A percentile compares a stretch with the other conserved stretches of the same genome.
phyloP scores from a whole-genome alignment of 2,113 vertebrate genomes.

The Notothenia rossii region DNA sequence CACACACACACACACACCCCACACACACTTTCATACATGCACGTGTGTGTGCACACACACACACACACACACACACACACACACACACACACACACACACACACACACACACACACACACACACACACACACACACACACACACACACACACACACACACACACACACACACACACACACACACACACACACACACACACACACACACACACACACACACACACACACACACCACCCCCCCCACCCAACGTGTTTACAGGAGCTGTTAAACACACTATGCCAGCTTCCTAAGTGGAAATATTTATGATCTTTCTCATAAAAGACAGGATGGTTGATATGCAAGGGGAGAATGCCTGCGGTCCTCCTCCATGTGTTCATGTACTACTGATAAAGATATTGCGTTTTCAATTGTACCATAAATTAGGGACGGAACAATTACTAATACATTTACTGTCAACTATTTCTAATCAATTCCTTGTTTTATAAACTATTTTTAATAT shows the following conservation, averaged over 20 bases:
- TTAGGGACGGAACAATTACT: no score
- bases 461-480: no score
- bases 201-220: no score
- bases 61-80: conserved; percentile 43
- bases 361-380: neutral
- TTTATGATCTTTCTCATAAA: neutral
- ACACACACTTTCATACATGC: no score
- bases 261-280: conserved; percentile 10
- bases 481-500: no score
- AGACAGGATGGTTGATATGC: neutral
- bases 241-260: conserved; percentile 29
- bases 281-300: neutral
- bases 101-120: conserved; percentile 41
- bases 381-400: no score
- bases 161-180: conserved; percentile 20
- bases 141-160: conserved; percentile 42
- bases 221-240: conserved; percentile 18
- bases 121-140: conserved; percentile 43
- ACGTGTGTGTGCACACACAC: no score
- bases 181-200: no score
- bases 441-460: no score
- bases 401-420: no score
- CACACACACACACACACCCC: neutral
- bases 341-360: neutral
- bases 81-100: conserved; percentile 42